Base-by-base conservation (phyloP, 1,140 invertebrate genomes). In the Agrilus planipennis region DNA sequence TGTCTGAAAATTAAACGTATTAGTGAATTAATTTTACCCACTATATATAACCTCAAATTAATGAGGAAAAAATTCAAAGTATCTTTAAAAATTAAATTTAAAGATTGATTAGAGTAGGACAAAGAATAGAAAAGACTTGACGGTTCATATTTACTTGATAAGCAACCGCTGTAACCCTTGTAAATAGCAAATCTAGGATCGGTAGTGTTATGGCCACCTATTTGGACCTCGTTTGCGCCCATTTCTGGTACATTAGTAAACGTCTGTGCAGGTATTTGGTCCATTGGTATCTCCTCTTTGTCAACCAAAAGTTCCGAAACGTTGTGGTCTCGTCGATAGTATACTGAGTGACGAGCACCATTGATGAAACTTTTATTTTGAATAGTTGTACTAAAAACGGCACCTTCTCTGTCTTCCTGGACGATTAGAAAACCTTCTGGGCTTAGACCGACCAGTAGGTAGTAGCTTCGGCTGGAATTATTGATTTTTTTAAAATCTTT, bases 161-260 rank as follows among this genome's bases (percentile, higher is more conserved):
- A 65, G 55, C 88, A 92, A 20, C 88, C 87, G 47, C 81, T 86
- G 60, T 89, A 91, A 49, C 81, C 82, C 49, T 81, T 85, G 50
- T 86, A 90, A 27, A 79, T 77, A 34, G 70, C 75, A 55, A 88
- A 79, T 46, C 83, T 68, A 14, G 77, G 75, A 64, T 88, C 82
- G 5, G 76, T 83, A 1, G 84, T 86, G 50, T 85, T 86, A 11
- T 87, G 69, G 27, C 85, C 85, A n/a, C 85, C 86, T 29, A 89
- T 75, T 54, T 87, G 84, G 11, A 89, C 81, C 51, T 85, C 82
- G 53, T 84, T 85, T 7, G 77, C 69, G 7, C 80, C 79, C 3
- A 72, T 61, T 45, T 78, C 74, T 14, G 73, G 66, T 3, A 71
- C 68, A 37, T 76, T 77, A 41, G 70, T 76, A 10, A 76, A 66